These are phyloP conservation scores for Tetranychus cinnabarinus DNA, from an alignment of 1,140 invertebrate species.

Conservation along the genomic window DNA sequence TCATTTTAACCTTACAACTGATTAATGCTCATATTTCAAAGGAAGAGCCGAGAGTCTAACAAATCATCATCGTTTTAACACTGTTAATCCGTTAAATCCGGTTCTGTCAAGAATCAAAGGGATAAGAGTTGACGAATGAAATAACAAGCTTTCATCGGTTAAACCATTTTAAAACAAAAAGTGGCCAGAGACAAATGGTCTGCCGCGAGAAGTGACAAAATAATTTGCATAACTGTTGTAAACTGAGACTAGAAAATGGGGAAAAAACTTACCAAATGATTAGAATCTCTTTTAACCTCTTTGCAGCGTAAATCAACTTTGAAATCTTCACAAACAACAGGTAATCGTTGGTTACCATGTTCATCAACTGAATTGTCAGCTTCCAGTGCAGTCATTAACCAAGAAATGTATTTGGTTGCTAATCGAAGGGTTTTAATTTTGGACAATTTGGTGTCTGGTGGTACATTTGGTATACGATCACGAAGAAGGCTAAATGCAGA, in stretches of 20 bases:
- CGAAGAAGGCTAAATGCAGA: conserved; percentile 72
- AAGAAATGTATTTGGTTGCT: conserved; percentile 27
- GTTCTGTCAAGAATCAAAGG: no score
- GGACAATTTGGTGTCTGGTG: conserved; percentile 68
- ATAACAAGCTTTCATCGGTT: no score
- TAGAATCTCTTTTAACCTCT: conserved; percentile 18
- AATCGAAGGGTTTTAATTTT: conserved; percentile 30
- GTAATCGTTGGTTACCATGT: not conserved
- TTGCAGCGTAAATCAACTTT: conserved; percentile 17
- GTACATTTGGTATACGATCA: conserved; percentile 85
- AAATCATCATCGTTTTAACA: no score
- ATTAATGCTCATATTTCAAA: no score
- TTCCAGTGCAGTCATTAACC: conserved; percentile 26
- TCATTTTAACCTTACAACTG: no score
- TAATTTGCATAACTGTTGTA: no score
- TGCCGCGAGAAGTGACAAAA: no score
- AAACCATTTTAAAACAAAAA: no score
- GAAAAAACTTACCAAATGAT: not conserved
- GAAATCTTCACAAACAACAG: conserved; percentile 11
- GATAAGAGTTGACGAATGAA: no score
- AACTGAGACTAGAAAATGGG: not conserved
- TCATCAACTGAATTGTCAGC: conserved; percentile 21
- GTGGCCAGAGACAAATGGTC: no score
- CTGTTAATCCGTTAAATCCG: no score
- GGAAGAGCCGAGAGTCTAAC: no score